These are phyloP conservation scores for Drosophila limbata DNA, from an alignment of 2,888 invertebrate species.

Conservation along the genomic window DNA sequence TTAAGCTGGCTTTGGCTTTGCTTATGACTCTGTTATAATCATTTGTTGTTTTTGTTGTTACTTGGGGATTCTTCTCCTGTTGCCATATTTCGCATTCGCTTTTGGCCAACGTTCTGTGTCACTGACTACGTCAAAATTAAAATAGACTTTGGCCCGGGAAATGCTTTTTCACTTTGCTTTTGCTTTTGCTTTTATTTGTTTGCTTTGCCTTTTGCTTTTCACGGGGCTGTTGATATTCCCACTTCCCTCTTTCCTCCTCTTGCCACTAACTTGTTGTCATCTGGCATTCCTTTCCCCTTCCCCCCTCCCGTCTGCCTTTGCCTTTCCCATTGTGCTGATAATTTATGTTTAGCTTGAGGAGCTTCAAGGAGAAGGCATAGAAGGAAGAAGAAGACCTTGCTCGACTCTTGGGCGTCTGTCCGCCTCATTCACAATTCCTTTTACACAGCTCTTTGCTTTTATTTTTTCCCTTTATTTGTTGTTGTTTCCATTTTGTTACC, in stretches of 20 bases:
- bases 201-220: conserved; percentile 7
- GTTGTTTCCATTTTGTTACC: conserved; percentile 35
- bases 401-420: conserved; percentile 38
- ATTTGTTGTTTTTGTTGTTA: conserved; percentile 10
- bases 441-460: conserved; percentile 24
- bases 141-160: conserved; percentile 67
- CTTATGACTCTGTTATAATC: conserved; percentile 59
- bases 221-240: conserved; percentile 8
- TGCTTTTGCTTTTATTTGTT: background rate
- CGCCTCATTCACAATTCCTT: conserved; percentile 40
- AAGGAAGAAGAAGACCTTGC: conserved; percentile 5
- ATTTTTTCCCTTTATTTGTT: conserved; percentile 35
- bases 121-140: conserved; percentile 74
- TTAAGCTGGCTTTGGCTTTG: conserved; percentile 66
- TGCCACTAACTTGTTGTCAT: conserved; percentile 31
- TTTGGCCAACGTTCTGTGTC: conserved; percentile 65
- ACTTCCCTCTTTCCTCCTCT: background rate
- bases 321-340: conserved; percentile 65
- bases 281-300: conserved; percentile 37
- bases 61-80: conserved; percentile 20
- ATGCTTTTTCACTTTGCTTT: conserved; percentile 24
- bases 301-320: background rate
- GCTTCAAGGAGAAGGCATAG: conserved; percentile 15
- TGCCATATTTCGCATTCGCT: conserved; percentile 36
- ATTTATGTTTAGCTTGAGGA: conserved; percentile 60